A percentile compares a stretch with the other conserved stretches of the same genome.
phyloP scores from a whole-genome alignment of 2,888 invertebrate genomes.

The Anthrax anthrax region DNA sequence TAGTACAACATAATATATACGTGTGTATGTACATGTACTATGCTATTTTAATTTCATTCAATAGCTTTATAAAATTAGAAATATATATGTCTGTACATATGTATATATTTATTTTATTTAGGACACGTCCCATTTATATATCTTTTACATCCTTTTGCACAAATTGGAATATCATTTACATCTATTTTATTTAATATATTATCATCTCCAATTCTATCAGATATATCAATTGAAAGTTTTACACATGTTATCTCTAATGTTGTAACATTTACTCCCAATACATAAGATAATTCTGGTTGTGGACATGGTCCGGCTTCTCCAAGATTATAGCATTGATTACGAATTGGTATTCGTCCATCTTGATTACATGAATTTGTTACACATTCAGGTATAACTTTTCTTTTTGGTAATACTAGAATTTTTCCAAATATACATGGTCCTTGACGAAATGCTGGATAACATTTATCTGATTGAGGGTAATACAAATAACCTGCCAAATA shows the following conservation, averaged over 20 bases:
- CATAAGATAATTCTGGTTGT: conserved; percentile 30
- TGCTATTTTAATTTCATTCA: no score
- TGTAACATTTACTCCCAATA: conserved; percentile 46
- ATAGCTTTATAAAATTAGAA: no score
- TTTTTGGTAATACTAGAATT: conserved; percentile 40
- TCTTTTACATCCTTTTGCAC: conserved; percentile 21
- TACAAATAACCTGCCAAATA: conserved; percentile 44
- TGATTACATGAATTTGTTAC: conserved; percentile 42
- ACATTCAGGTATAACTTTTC: conserved; percentile 44
- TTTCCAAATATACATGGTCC: conserved; percentile 47
- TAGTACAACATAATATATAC: no score
- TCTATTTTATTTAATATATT: conserved; percentile 5
- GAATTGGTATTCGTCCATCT: conserved; percentile 38
- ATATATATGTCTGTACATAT: no score
- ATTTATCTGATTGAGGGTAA: conserved; percentile 44
- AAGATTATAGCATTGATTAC: conserved; percentile 21
- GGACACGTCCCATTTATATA: conserved; percentile 21
- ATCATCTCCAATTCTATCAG: conserved; percentile 25
- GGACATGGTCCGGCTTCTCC: conserved; percentile 21
- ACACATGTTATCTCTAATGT: conserved; percentile 45
- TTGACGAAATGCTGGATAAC: conserved; percentile 46
- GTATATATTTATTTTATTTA: no score
- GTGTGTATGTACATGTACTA: no score
- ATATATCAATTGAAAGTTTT: conserved; percentile 19
- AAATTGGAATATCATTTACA: conserved; percentile 17